These are phyloP conservation scores for Brachionus rubens DNA, from an alignment of 1,140 invertebrate genomes.

Conservation along the genomic window DNA sequence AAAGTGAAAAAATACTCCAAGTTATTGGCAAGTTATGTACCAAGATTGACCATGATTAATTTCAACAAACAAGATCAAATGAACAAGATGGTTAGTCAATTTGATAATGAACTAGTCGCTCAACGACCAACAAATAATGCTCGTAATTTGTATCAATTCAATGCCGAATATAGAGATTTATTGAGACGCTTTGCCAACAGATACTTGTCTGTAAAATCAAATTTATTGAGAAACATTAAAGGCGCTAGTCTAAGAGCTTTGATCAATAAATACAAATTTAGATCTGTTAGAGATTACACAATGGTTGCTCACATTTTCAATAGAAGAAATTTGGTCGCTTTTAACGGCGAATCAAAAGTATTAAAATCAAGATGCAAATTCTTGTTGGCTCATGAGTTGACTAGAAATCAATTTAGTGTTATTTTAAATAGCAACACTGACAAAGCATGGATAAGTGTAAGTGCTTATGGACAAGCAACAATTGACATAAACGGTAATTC, in stretches of 20 bases:
- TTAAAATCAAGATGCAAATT: constrained; percentile 18
- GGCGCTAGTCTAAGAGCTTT: background rate
- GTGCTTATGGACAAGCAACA: background rate
- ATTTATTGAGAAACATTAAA: background rate
- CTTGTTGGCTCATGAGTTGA: constrained; percentile 14
- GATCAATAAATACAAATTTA: constrained; percentile 35
- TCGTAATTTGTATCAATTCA: constrained; percentile 32
- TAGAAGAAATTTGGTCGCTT: constrained; percentile 22
- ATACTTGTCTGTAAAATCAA: background rate
- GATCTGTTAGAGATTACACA: background rate
- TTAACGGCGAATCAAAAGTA: background rate
- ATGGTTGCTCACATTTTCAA: constrained; percentile 22
- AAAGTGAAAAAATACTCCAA: background rate
- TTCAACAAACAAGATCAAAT: background rate
- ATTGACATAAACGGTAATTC: background rate
- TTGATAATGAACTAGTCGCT: constrained; percentile 8
- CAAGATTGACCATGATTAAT: background rate
- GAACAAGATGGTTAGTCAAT: background rate
- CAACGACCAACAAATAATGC: background rate
- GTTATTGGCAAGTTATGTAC: background rate
- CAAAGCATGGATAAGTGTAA: background rate
- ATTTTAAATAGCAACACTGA: constrained; percentile 20
- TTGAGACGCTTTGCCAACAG: background rate
- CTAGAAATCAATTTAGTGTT: constrained; percentile 31
- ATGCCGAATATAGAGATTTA: constrained; percentile 38